These are phyloP conservation scores for Chironomus riparius DNA, from an alignment of 2,888 invertebrate species.

Conservation along the genomic window DNA sequence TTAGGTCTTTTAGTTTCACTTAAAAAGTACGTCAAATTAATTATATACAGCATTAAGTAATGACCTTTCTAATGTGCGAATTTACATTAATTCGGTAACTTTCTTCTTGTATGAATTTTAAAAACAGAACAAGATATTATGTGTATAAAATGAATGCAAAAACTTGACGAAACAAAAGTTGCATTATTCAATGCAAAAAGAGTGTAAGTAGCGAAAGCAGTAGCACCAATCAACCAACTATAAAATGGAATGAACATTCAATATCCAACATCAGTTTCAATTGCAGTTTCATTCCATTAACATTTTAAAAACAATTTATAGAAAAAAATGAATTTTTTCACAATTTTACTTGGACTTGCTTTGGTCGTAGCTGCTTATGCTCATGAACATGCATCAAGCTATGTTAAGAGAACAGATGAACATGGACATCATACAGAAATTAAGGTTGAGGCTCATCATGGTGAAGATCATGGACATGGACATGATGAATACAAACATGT, in stretches of 20 bases:
- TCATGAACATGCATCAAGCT: constrained; percentile 1
- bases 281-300: not conserved
- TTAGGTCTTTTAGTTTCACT: too few relatives aligned
- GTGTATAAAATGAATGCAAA: too few relatives aligned
- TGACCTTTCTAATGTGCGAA: too few relatives aligned
- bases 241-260: not conserved
- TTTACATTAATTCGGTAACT: too few relatives aligned
- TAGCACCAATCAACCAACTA: not conserved
- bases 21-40: too few relatives aligned
- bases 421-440: constrained; percentile 13
- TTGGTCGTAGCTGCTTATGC: not conserved
- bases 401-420: constrained; percentile 2
- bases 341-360: constrained; percentile 1
- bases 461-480: not conserved
- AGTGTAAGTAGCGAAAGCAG: too few relatives aligned
- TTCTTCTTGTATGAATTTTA: too few relatives aligned
- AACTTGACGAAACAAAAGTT: too few relatives aligned
- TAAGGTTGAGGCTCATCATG: not conserved
- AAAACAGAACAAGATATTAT: too few relatives aligned
- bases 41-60: too few relatives aligned
- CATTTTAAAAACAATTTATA: not conserved
- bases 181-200: too few relatives aligned
- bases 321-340: not conserved
- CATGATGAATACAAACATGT: not conserved
- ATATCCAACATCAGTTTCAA: constrained; percentile 2